Percentiles rank a stretch among this genome's conserved stretches.
These are phyloP conservation scores for Plumapathes pennacea DNA, from an alignment of 92 coral and sea anemone species.

Conservation along the genomic window DNA sequence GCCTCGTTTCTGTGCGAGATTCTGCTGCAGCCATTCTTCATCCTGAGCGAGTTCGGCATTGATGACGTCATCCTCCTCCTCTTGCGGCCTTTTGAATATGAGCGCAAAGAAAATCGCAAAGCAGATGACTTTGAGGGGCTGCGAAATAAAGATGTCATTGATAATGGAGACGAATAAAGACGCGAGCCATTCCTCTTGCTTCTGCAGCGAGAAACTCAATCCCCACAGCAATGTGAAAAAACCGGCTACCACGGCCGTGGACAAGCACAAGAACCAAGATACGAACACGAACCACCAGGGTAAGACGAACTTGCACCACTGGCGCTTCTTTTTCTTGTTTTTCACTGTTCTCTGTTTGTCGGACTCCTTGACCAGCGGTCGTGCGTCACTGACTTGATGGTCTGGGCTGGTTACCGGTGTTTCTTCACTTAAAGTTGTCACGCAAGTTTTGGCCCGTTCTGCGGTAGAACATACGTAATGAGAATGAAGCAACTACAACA, in stretches of 20 bases:
- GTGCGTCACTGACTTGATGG: slow-evolving; percentile 37
- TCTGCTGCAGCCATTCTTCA: slow-evolving; percentile 85
- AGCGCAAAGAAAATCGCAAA: slow-evolving; percentile 84
- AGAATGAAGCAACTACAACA: too few species aligned
- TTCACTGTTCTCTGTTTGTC: slow-evolving; percentile 5
- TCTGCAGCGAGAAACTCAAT: slow-evolving; percentile 33
- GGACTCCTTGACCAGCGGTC: slow-evolving; percentile 6
- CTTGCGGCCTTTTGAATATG: slow-evolving; percentile 78
- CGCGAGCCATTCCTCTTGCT: slow-evolving; percentile 83
- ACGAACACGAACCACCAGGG: slow-evolving; percentile 98
- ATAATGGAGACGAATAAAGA: slow-evolving; percentile 80
- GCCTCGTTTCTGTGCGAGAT: slow-evolving; percentile 43
- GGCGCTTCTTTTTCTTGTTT: slow-evolving; percentile 17
- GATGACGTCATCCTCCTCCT: slow-evolving; percentile 68
- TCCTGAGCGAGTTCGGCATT: slow-evolving; percentile 84
- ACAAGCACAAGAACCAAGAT: slow-evolving; percentile 75
- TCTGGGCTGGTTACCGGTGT: too few species aligned
- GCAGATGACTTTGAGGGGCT: slow-evolving; percentile 86
- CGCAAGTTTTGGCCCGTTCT: too few species aligned
- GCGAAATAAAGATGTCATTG: slow-evolving; percentile 86
- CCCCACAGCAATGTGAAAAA: slow-evolving; percentile 85
- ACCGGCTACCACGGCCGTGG: slow-evolving; percentile 56
- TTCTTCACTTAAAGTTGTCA: too few species aligned
- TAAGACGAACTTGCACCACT: slow-evolving; percentile 39
- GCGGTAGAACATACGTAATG: too few species aligned